Evolutionary conservation across 2,888 invertebrate genomes (phyloP).

Genomic region (Caenorhabditis sp.): DNA sequence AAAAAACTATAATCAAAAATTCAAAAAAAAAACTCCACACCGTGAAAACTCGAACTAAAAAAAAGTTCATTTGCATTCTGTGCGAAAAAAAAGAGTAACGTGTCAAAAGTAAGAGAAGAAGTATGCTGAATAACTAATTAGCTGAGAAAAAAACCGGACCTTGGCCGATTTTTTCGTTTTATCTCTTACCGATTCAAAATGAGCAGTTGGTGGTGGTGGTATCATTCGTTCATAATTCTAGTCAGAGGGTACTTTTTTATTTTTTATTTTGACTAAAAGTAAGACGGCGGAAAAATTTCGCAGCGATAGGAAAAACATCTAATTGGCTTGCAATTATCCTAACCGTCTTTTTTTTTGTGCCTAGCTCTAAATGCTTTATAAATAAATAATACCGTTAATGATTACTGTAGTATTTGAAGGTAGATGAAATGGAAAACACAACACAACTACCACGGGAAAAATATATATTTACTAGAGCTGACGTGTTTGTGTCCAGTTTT

Average conservation of each 20-base stretch:
- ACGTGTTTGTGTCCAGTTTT: constrained; percentile 1
- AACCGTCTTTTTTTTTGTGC: not conserved
- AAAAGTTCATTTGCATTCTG: not conserved
- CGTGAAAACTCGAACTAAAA: not conserved
- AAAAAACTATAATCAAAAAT: not conserved
- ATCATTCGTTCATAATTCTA: constrained; percentile 37
- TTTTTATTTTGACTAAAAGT: not conserved
- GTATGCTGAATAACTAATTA: constrained; percentile 2
- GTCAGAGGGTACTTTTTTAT: not conserved
- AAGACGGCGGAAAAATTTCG: not conserved
- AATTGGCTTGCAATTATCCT: not conserved
- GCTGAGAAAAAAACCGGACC: not conserved
- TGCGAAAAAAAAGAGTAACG: not conserved
- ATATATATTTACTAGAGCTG: not conserved
- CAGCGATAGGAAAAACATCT: not conserved
- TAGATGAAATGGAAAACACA: no score
- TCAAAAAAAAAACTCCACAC: not conserved
- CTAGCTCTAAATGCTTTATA: not conserved
- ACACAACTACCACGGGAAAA: not conserved
- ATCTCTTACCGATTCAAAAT: constrained; percentile 31
- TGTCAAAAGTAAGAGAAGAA: constrained; percentile 7
- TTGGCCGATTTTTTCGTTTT: not conserved
- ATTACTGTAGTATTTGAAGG: not conserved
- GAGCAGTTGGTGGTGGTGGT: constrained; percentile 35
- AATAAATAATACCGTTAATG: not conserved